These are phyloP conservation scores for Delia radicum DNA, from an alignment of 1,140 invertebrate species.

Conservation along the genomic window DNA sequence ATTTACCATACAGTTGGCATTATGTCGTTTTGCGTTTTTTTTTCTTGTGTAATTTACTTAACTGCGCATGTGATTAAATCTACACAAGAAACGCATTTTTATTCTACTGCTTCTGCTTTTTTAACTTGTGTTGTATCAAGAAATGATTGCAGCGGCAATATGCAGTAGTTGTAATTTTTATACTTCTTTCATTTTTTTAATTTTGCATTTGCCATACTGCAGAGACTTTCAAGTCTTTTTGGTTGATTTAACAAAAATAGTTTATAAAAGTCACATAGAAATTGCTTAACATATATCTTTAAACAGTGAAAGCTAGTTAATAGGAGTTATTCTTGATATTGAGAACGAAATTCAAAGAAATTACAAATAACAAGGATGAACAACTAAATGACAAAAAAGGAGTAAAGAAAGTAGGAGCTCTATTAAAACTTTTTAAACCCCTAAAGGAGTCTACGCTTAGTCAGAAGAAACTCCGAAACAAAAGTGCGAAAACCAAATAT, in stretches of 20 bases:
- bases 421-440: no score
- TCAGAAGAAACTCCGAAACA: no score
- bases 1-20: neutral
- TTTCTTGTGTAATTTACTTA: neutral
- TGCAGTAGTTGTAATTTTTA: neutral
- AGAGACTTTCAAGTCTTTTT: neutral
- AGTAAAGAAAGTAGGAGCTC: no score
- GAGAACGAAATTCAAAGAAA: no score
- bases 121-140: neutral
- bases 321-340: no score
- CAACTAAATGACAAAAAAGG: no score
- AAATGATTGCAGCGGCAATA: neutral
- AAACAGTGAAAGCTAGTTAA: neutral
- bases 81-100: slow-evolving; percentile 1
- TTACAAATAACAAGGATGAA: no score
- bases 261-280: neutral
- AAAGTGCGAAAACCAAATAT: no score
- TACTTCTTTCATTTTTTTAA: neutral
- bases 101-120: neutral
- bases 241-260: neutral
- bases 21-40: neutral
- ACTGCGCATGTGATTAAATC: neutral
- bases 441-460: no score
- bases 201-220: neutral
- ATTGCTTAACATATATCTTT: neutral